These are phyloP conservation scores for Eurystomus gularis DNA, from an alignment of 2,113 vertebrate genomes.

Conservation along the genomic window DNA sequence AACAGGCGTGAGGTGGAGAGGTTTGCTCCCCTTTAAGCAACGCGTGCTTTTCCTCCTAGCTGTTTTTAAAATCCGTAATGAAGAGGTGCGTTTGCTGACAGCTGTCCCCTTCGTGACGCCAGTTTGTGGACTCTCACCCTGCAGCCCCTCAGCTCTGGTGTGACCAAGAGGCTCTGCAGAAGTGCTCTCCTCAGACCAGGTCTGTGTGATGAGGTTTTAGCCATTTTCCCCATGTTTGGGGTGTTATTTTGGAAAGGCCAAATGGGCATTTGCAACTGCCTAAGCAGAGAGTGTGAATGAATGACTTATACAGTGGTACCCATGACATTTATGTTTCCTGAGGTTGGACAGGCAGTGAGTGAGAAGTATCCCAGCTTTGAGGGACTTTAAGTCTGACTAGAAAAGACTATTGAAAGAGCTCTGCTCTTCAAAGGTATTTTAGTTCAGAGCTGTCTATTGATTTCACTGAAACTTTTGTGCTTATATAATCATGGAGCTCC, in stretches of 20 bases:
- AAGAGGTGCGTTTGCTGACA: accelerated
- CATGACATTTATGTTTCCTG: accelerated
- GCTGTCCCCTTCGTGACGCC: accelerated
- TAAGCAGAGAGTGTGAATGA: accelerated
- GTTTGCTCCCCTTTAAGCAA: accelerated
- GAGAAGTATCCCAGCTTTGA: not conserved
- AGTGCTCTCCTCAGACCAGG: not conserved
- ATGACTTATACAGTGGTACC: accelerated
- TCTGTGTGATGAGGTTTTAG: not conserved
- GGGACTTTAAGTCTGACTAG: not conserved
- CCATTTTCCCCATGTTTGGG: accelerated
- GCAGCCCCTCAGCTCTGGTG: not conserved
- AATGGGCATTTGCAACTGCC: not conserved
- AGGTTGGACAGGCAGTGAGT: no score
- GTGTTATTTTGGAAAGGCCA: not conserved
- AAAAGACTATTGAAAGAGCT: not conserved
- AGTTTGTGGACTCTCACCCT: no score
- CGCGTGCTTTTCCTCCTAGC: accelerated
- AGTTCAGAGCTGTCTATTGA: not conserved
- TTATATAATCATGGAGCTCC: accelerated
- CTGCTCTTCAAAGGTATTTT: not conserved
- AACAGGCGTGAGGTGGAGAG: accelerated
- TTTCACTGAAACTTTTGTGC: not conserved
- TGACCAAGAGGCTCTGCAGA: not conserved
- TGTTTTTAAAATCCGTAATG: accelerated